These are phyloP conservation scores for Scolopax rusticola DNA, from an alignment of 2,797 vertebrate species.

Conservation along the genomic window DNA sequence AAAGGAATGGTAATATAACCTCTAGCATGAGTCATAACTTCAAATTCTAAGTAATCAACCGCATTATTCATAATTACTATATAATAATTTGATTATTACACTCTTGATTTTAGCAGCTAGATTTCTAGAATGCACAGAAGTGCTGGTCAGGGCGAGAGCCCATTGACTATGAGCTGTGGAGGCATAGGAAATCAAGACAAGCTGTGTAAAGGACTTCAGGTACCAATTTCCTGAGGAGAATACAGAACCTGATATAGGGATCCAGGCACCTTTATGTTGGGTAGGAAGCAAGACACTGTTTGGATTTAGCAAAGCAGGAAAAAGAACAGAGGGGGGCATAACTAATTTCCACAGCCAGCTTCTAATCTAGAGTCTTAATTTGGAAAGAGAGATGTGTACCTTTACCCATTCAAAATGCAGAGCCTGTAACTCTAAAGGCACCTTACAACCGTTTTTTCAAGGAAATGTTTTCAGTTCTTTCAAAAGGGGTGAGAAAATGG, in stretches of 20 bases:
- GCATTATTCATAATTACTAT: neutral
- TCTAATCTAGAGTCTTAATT: neutral
- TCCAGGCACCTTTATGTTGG: neutral
- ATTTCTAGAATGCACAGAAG: neutral
- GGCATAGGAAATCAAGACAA: neutral
- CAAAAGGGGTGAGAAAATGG: neutral
- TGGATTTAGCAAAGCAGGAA: neutral
- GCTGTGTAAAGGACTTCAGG: neutral
- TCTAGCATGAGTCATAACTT: neutral
- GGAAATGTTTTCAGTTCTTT: neutral
- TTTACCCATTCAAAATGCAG: neutral
- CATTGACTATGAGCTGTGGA: neutral
- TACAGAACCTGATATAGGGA: neutral
- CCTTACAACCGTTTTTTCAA: neutral
- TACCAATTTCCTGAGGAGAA: neutral
- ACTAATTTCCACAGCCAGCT: neutral
- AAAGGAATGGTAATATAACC: neutral
- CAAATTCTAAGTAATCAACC: neutral
- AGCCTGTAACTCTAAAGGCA: neutral
- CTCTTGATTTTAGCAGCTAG: neutral
- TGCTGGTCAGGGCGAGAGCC: neutral
- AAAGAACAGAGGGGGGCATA: fast-evolving
- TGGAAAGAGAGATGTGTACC: fast-evolving
- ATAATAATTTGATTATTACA: neutral
- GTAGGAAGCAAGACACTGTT: neutral